Conservation (phyloP, 2,797 vertebrate species). For the Tinamus major region DNA sequence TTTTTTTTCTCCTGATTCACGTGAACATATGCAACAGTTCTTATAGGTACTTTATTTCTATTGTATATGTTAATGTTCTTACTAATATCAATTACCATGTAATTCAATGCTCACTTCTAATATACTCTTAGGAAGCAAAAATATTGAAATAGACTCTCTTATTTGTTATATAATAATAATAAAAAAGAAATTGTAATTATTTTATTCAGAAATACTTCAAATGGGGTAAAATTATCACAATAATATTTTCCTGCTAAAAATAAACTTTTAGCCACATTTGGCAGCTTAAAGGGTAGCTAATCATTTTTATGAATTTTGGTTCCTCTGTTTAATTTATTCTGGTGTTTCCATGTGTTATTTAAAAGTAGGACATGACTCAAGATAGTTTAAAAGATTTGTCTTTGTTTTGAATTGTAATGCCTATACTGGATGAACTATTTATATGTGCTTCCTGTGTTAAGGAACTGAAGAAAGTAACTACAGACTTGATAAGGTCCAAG, state of each 20-base stretch:
- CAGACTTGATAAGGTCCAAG: constrained; percentile 87
- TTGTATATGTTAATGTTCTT: background rate
- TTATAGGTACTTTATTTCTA: constrained; percentile 23
- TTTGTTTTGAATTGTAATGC: constrained; percentile 68
- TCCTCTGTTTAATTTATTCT: constrained; percentile 15
- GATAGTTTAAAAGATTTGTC: constrained; percentile 62
- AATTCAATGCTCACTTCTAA: background rate
- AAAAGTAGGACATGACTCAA: constrained; percentile 8
- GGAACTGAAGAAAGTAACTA: constrained; percentile 88
- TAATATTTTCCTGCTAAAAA: background rate
- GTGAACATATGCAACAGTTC: background rate
- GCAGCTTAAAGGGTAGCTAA: background rate
- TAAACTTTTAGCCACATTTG: background rate
- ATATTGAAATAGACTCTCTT: background rate
- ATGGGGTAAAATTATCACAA: background rate
- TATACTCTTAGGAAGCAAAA: background rate
- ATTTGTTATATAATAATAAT: no score
- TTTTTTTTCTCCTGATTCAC: constrained; percentile 12
- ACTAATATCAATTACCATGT: background rate
- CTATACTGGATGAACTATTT: constrained; percentile 72
- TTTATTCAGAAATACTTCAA: background rate
- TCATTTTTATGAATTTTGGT: background rate
- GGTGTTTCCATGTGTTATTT: constrained; percentile 26
- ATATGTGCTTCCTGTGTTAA: constrained; percentile 78
- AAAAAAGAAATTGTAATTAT: background rate